Evolutionary conservation across 2,888 invertebrate genomes (phyloP).

Genomic region (Andrena trimmerana): DNA sequence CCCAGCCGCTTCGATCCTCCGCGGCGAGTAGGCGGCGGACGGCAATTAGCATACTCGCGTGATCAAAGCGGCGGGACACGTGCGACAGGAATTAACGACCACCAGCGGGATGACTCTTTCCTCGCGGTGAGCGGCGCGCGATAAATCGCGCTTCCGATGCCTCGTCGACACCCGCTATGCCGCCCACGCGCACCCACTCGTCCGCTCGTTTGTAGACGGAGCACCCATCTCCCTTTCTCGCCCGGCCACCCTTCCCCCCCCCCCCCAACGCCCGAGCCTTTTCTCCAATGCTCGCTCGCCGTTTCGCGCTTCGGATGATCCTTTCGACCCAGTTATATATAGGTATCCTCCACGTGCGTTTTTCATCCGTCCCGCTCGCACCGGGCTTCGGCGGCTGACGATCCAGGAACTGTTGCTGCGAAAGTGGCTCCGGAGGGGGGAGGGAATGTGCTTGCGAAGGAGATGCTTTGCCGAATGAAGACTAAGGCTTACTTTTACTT

Average conservation of each 20-base stretch:
- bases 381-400: background rate
- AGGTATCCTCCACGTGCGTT: constrained; percentile 18
- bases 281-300: background rate
- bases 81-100: constrained; percentile 74
- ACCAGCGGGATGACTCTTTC: constrained; percentile 70
- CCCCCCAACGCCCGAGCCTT: background rate
- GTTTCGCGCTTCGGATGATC: background rate
- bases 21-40: constrained; percentile 68
- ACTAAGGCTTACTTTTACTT: no score
- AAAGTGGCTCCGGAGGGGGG: background rate
- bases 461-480: no score
- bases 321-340: constrained; percentile 17
- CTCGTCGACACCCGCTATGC: constrained; percentile 61
- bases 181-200: constrained; percentile 51
- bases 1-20: constrained; percentile 20
- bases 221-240: background rate
- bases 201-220: constrained; percentile 21
- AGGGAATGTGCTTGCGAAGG: no score
- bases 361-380: background rate
- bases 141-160: constrained; percentile 69
- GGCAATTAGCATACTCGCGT: constrained; percentile 75
- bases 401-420: background rate
- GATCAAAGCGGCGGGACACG: constrained; percentile 73
- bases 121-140: constrained; percentile 57
- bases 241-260: background rate